phyloP scores from a whole-genome alignment of 2,797 vertebrate species.

The Helarctos malayanus region DNA sequence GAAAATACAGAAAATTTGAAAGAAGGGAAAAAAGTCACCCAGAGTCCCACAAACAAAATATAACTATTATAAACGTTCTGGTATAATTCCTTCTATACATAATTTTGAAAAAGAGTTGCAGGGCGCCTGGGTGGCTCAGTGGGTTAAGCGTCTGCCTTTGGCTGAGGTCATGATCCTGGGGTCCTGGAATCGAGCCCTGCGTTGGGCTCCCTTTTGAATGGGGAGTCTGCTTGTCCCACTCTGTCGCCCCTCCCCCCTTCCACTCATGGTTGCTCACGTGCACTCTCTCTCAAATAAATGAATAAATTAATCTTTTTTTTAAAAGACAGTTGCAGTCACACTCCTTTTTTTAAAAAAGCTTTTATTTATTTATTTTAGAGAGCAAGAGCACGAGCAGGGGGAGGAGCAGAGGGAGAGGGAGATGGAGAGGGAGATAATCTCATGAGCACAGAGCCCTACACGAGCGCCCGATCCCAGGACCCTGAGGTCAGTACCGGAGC shows the following conservation, averaged over 20 bases:
- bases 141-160: not conserved
- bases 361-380: not conserved
- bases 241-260: no score
- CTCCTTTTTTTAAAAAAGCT: not conserved
- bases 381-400: not conserved
- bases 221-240: not conserved
- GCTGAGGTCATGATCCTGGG: not conserved
- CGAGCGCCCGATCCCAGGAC: not conserved
- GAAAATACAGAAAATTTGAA: conserved; percentile 32
- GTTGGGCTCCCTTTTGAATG: not conserved
- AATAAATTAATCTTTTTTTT: not conserved
- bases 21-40: not conserved
- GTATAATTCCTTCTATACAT: not conserved
- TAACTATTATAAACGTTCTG: conserved; percentile 11
- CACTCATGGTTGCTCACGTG: not conserved
- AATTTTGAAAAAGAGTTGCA: not conserved
- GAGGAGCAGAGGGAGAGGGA: not conserved
- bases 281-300: not conserved
- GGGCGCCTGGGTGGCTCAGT: not conserved
- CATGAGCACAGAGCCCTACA: not conserved
- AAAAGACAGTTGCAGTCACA: not conserved
- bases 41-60: conserved; percentile 5
- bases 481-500: not conserved
- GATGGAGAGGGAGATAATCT: not conserved
- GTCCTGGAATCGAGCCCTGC: not conserved